A percentile compares a stretch with the other conserved stretches of the same genome.
phyloP scores from a whole-genome alignment of 2,113 vertebrate species.

The Myrmophylax atrothorax region DNA sequence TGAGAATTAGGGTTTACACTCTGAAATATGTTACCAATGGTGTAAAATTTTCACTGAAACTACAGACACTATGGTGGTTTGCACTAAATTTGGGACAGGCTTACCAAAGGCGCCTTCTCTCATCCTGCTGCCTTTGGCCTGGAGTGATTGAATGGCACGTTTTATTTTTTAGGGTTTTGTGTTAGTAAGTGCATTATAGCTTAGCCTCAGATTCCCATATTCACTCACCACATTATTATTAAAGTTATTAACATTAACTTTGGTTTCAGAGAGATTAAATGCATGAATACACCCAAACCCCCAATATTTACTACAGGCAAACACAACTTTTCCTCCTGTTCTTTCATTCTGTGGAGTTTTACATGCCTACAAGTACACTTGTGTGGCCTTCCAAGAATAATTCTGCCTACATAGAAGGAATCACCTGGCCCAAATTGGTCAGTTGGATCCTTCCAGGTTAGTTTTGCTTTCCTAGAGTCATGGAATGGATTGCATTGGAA shows the following conservation, averaged over 20 bases:
- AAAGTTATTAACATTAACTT: neutral
- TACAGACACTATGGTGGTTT: neutral
- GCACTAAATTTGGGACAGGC: neutral
- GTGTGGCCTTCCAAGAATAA: neutral
- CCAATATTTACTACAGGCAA: neutral
- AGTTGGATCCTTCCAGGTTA: neutral
- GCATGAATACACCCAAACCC: neutral
- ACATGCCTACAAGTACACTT: neutral
- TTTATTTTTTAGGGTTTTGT: neutral
- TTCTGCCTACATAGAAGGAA: neutral
- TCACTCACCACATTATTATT: neutral
- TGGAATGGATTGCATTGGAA: neutral
- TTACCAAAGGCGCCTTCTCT: neutral
- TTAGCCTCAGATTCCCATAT: neutral
- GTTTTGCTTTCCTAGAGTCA: neutral
- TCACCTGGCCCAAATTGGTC: neutral
- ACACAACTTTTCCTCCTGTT: neutral
- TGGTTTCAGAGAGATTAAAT: neutral
- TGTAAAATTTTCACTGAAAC: neutral
- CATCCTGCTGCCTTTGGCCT: neutral
- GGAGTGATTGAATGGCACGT: neutral
- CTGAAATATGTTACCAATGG: neutral
- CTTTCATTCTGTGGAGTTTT: neutral
- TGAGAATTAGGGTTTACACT: neutral
- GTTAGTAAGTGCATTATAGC: neutral